Percentiles rank a stretch among this genome's conserved stretches.
Conservation (phyloP, 1,140 invertebrate genomes). For the Cyclina sinensis region DNA sequence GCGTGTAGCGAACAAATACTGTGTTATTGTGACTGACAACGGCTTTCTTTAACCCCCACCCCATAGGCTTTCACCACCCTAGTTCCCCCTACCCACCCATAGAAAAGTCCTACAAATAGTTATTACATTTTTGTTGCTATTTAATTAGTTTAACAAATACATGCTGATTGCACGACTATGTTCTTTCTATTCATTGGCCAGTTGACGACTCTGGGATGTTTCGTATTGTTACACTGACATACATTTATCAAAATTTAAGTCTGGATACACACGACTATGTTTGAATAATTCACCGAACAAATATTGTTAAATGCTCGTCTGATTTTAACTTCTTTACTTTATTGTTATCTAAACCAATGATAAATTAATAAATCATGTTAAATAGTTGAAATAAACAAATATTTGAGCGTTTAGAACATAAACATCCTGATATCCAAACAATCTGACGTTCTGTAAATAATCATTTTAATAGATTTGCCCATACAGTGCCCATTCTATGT, state of each 20-base stretch:
- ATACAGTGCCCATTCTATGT: conserved; percentile 12
- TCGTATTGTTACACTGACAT: neutral
- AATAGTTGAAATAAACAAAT: conserved; percentile 68
- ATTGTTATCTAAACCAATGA: conserved; percentile 65
- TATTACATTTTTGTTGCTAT: conserved; percentile 10
- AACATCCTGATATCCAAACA: conserved; percentile 58
- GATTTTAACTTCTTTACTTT: conserved; percentile 42
- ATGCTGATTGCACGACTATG: neutral
- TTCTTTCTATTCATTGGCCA: neutral
- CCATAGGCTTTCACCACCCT: too few relatives aligned
- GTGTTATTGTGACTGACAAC: too few relatives aligned
- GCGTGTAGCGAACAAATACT: too few relatives aligned
- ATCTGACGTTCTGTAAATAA: conserved; percentile 67
- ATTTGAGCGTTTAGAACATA: conserved; percentile 61
- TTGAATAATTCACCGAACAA: conserved; percentile 61
- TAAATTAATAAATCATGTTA: conserved; percentile 69
- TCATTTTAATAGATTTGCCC: conserved; percentile 60
- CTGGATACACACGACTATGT: conserved; percentile 59
- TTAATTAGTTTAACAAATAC: conserved; percentile 15
- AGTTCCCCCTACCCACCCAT: too few relatives aligned
- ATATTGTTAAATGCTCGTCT: conserved; percentile 63
- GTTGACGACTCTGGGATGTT: conserved; percentile 5
- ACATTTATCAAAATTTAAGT: conserved; percentile 54
- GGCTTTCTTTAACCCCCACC: too few relatives aligned
- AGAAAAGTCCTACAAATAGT: neutral